phyloP scores from a whole-genome alignment of 2,797 vertebrate genomes.

The Oryzias dopingdopingensis region DNA sequence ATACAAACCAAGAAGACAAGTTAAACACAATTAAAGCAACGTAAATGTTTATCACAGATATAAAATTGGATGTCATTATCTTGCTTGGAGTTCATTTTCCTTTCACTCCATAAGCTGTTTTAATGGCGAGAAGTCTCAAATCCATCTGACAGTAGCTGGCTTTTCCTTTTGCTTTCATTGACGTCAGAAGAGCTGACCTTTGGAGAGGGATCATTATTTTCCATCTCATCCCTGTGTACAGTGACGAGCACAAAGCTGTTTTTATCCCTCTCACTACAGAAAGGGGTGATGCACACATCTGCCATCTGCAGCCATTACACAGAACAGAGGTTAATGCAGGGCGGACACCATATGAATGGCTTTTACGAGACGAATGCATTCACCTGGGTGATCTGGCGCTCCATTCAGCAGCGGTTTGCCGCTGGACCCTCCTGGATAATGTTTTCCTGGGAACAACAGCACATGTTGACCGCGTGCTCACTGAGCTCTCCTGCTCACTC shows the following conservation, averaged over 20 bases:
- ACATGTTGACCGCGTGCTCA: slow-evolving; percentile 2
- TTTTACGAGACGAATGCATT: slow-evolving; percentile 62
- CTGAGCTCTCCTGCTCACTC: slow-evolving; percentile 7
- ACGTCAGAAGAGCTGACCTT: slow-evolving; percentile 81
- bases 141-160: slow-evolving; percentile 39
- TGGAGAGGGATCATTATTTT: slow-evolving; percentile 74
- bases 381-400: slow-evolving; percentile 28
- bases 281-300: slow-evolving; percentile 53
- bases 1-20: not conserved
- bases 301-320: slow-evolving; percentile 60
- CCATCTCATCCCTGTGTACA: slow-evolving; percentile 71
- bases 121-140: slow-evolving; percentile 16
- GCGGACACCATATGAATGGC: slow-evolving; percentile 50
- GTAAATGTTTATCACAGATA: not conserved
- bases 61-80: slow-evolving; percentile 5
- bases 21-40: not conserved
- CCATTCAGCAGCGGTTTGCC: not conserved
- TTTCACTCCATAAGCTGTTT: slow-evolving; percentile 9
- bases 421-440: slow-evolving; percentile 23
- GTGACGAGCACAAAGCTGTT: slow-evolving; percentile 62
- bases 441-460: slow-evolving; percentile 50
- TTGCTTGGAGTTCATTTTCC: slow-evolving; percentile 3
- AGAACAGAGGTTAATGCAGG: slow-evolving; percentile 76
- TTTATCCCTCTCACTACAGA: slow-evolving; percentile 57
- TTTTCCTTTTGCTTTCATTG: slow-evolving; percentile 72